Evolutionary conservation across 2,113 vertebrate genomes (phyloP).

Genomic region (Alectura lathami): DNA sequence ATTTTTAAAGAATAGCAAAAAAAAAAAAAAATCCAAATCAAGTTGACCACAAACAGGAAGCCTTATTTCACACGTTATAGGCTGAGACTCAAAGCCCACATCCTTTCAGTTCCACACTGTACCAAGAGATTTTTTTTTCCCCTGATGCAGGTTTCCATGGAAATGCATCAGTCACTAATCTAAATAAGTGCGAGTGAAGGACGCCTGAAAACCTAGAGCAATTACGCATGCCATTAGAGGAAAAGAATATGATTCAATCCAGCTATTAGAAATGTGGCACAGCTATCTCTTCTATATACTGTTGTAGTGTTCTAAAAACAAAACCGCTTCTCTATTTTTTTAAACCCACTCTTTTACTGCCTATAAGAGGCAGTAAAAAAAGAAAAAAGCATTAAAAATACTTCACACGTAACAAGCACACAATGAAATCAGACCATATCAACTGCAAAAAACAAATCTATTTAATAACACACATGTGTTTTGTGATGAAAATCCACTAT

Average conservation of each 20-base stretch:
- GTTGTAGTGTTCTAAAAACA: conserved; percentile 43
- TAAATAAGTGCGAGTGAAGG: conserved; percentile 87
- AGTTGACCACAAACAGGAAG: neutral
- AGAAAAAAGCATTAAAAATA: conserved; percentile 31
- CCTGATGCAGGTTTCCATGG: conserved; percentile 89
- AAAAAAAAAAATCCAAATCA: neutral
- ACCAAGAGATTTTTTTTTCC: conserved; percentile 71
- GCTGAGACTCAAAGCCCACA: conserved; percentile 72
- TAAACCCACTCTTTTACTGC: conserved; percentile 23
- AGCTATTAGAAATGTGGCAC: conserved; percentile 65
- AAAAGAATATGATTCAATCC: conserved; percentile 73
- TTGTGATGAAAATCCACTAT: neutral
- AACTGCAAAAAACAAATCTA: neutral
- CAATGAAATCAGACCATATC: conserved; percentile 12
- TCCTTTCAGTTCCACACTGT: conserved; percentile 78
- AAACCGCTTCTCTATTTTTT: conserved; percentile 1
- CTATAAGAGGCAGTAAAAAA: neutral
- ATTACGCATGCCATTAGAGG: conserved; percentile 81
- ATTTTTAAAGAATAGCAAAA: neutral
- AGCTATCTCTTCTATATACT: conserved; percentile 58
- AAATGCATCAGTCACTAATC: conserved; percentile 92
- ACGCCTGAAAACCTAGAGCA: conserved; percentile 79
- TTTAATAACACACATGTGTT: neutral
- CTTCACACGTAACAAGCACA: conserved; percentile 9
- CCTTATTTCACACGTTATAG: conserved; percentile 66